These are phyloP conservation scores for Cromileptes altivelis DNA, from an alignment of 2,113 vertebrate species.

Conservation along the genomic window DNA sequence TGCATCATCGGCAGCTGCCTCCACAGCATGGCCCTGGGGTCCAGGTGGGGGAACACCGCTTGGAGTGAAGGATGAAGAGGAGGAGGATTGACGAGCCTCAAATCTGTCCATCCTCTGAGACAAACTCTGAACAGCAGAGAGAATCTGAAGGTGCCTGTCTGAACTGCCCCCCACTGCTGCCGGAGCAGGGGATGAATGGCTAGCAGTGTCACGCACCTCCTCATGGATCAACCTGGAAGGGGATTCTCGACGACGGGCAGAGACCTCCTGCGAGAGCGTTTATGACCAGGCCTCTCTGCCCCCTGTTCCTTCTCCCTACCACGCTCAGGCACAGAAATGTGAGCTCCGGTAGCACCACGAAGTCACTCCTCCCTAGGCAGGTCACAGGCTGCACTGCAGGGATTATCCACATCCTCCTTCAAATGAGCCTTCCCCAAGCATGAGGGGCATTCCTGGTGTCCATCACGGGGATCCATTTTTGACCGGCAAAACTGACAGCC, in stretches of 20 bases:
- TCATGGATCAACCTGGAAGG: neutral
- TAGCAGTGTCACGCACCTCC: neutral
- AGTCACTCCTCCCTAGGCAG: neutral
- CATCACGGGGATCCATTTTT: too few relatives aligned
- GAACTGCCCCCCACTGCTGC: neutral
- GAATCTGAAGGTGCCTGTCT: neutral
- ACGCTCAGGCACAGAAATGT: neutral
- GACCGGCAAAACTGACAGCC: neutral
- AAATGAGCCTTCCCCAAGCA: neutral
- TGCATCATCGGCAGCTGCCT: neutral
- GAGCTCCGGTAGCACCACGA: neutral
- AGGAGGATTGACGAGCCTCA: too few relatives aligned
- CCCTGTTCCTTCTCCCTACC: neutral
- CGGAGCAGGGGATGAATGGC: neutral
- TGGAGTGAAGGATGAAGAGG: too few relatives aligned
- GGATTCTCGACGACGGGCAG: neutral
- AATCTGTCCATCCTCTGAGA: too few relatives aligned
- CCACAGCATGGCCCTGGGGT: too few relatives aligned
- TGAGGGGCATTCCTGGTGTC: neutral
- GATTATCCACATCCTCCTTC: neutral
- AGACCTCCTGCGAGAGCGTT: too few relatives aligned
- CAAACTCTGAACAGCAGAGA: too few relatives aligned
- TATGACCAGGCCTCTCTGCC: too few relatives aligned
- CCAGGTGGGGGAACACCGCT: too few relatives aligned
- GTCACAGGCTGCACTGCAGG: neutral